Conservation (phyloP, 2,797 vertebrate species). For the Xenops minutus region DNA sequence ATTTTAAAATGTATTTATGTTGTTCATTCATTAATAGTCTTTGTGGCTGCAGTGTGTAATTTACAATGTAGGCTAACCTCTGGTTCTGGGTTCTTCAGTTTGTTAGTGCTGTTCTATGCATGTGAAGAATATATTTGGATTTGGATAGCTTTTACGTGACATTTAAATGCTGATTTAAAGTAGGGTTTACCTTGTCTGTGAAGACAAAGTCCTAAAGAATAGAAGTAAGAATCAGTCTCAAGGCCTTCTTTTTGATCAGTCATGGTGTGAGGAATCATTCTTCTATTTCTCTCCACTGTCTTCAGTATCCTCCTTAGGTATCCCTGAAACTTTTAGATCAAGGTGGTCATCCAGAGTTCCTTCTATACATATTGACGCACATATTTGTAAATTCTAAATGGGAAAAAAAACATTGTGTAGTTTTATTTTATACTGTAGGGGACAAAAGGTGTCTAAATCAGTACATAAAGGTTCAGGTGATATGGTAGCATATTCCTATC, state of each 20-base stretch:
- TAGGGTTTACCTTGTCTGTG: not conserved
- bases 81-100: not conserved
- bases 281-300: not conserved
- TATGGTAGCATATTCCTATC: not conserved
- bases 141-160: not conserved
- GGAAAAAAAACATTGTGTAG: not conserved
- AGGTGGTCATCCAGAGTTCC: not conserved
- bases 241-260: not conserved
- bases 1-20: not conserved
- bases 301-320: not conserved
- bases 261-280: not conserved
- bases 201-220: not conserved
- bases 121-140: not conserved
- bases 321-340: not conserved
- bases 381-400: not conserved
- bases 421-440: not conserved
- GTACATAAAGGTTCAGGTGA: not conserved
- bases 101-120: not conserved
- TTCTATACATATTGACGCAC: not conserved
- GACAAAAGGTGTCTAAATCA: not conserved
- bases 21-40: not conserved
- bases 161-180: not conserved
- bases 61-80: not conserved
- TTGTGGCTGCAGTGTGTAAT: not conserved
- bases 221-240: not conserved